A percentile compares a stretch with the other conserved stretches of the same genome.
Conservation (phyloP, 2,113 vertebrate species). For the Passer montanus region DNA sequence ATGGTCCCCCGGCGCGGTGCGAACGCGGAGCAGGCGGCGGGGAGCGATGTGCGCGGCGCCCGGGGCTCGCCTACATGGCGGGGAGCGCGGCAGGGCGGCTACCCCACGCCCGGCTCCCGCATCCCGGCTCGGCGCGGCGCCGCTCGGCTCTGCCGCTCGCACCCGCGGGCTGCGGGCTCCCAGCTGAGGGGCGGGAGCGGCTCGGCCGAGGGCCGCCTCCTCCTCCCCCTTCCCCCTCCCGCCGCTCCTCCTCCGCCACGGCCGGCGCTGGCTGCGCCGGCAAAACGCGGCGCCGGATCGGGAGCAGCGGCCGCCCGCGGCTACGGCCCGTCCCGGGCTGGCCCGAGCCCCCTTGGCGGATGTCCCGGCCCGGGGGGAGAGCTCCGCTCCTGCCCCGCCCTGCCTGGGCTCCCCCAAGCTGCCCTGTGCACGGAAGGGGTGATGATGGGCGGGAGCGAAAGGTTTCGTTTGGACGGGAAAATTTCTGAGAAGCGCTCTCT, state of each 20-base stretch:
- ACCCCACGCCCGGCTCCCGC: conserved; percentile 39
- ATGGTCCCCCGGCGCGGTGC: conserved; percentile 53
- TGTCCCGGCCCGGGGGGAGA: background rate
- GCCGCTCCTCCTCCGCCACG: background rate
- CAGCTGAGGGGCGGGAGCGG: conserved; percentile 60
- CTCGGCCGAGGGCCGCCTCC: background rate
- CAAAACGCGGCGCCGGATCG: conserved; percentile 1
- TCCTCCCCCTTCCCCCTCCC: background rate
- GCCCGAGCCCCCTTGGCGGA: background rate
- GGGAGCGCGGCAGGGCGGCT: background rate
- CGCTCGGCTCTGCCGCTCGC: conserved; percentile 13
- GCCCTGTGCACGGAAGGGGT: rapidly evolving
- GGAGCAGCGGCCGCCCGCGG: background rate
- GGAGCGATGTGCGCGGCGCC: background rate
- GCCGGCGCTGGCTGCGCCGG: background rate
- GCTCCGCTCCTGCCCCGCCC: background rate
- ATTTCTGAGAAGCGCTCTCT: background rate
- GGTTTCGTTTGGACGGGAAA: background rate
- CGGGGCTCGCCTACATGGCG: background rate
- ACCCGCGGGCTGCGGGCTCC: background rate
- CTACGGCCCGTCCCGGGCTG: background rate
- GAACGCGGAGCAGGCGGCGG: background rate
- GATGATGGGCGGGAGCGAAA: background rate
- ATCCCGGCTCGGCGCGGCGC: background rate
- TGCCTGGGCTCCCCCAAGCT: background rate